Conservation (phyloP, 2,113 vertebrate genomes). For the pig (Sus scrofa) region DNA sequence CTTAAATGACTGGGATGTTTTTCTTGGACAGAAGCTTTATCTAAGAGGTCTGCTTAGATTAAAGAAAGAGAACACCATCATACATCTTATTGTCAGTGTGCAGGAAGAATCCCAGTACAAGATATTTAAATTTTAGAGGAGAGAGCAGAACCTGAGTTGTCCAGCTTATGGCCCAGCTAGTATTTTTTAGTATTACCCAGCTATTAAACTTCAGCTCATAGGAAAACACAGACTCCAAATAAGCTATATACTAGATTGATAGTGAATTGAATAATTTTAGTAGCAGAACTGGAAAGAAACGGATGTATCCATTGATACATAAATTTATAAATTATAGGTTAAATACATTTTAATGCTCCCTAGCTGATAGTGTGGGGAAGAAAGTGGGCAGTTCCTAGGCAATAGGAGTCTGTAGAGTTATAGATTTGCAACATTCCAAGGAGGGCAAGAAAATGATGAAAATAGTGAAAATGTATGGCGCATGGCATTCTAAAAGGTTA, state of each 20-base stretch:
- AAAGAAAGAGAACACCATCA: neutral
- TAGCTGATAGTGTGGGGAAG: neutral
- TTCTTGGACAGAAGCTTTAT: neutral
- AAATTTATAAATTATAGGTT: neutral
- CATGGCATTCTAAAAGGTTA: rapidly evolving
- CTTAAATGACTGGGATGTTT: neutral
- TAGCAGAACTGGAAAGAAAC: neutral
- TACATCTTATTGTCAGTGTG: neutral
- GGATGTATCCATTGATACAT: neutral
- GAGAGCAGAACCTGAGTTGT: rapidly evolving
- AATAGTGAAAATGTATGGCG: neutral
- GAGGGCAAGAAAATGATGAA: neutral
- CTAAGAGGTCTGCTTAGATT: neutral
- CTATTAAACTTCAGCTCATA: neutral
- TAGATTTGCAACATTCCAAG: neutral
- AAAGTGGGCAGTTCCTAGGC: neutral
- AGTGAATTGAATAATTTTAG: neutral
- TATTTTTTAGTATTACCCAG: neutral
- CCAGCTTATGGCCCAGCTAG: neutral
- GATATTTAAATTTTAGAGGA: neutral
- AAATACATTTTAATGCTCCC: neutral
- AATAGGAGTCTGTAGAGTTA: neutral
- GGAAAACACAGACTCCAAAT: neutral
- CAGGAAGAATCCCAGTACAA: neutral
- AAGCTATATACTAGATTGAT: neutral